Base-by-base conservation (phyloP, 92 coral and sea anemone species). In the Desmophyllum pertusum region DNA sequence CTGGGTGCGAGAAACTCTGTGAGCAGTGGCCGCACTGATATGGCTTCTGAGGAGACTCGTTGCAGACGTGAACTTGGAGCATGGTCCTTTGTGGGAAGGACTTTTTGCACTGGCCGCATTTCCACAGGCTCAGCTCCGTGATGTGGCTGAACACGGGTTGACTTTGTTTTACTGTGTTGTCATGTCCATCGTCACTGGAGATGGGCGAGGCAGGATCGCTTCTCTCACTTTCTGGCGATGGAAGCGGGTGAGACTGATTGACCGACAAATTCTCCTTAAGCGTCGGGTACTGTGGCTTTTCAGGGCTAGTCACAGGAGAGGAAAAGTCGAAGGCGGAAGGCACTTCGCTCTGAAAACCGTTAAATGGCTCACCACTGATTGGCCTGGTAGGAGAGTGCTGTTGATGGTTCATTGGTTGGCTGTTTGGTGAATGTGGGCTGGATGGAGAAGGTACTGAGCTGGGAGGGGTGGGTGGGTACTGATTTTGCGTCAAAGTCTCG, bases 21-120 rank as follows among this genome's bases (percentile, higher is more conserved):
- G 85, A 70, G 88, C 98, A 96, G 87, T 94, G 98, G 31, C 98
- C 98, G 76, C 98, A 96, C 61, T 94, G 98, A 75, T 90, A 96
- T 3, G 98, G 98, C 70, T 90, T 90, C 85, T 85, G 78, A 5
- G 95, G 93, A 13, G 86, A 75, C 48, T 86, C 74, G 66, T 93
- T 80, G 62, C 98, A 96, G 29, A 94, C 92, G 45, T 96, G 98
- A 42, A 93, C 89, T 80, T 95, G 93, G 43, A 94, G 89, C 61
- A 93, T 74, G 38, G 91, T 79, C 59, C 97, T 82, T 55, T 96
- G 98, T 21, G 94, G 87, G 78, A 92, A 96, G 30, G 89, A 84
- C 83, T 92, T 90, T 35, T 89, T 90, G 57, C 98, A 96, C 75
- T 96, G 96, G 30, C 98, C 98, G 68, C 98, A 96, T 38, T 89